These are phyloP conservation scores for Hoplodrina blanda DNA, from an alignment of 2,888 invertebrate genomes.

Conservation along the genomic window DNA sequence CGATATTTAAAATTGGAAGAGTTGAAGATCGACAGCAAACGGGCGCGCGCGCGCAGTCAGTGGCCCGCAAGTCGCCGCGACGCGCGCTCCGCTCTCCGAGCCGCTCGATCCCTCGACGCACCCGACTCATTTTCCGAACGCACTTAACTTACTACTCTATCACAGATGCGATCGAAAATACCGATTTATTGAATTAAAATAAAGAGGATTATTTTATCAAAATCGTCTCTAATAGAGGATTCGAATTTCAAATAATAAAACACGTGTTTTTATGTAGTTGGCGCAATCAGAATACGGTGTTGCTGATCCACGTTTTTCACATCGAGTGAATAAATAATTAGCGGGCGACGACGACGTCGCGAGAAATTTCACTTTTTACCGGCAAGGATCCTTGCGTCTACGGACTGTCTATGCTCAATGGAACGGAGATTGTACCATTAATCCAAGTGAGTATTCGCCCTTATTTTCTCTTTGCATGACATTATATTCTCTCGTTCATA, in stretches of 20 bases:
- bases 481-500: conserved; percentile 17
- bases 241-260: conserved; percentile 76
- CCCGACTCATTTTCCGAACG: conserved; percentile 80
- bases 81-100: conserved; percentile 83
- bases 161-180: conserved; percentile 66
- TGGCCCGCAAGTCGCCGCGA: conserved; percentile 87
- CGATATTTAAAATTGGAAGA: conserved; percentile 86
- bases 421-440: conserved; percentile 76
- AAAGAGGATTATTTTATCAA: conserved; percentile 71
- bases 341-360: conserved; percentile 75
- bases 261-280: conserved; percentile 87
- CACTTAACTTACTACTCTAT: conserved; percentile 66
- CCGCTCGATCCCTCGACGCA: conserved; percentile 75
- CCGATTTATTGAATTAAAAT: conserved; percentile 72
- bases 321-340: conserved; percentile 84
- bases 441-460: conserved; percentile 79
- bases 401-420: conserved; percentile 73
- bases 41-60: conserved; percentile 84
- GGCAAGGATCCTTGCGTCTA: conserved; percentile 80
- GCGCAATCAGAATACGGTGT: conserved; percentile 82
- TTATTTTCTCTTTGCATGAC: conserved; percentile 36
- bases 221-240: conserved; percentile 59
- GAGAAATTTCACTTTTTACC: conserved; percentile 88
- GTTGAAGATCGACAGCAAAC: conserved; percentile 76
- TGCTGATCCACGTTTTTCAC: conserved; percentile 86